Base-by-base conservation (phyloP, 1,140 invertebrate genomes). In the Monomorium pharaonis region DNA sequence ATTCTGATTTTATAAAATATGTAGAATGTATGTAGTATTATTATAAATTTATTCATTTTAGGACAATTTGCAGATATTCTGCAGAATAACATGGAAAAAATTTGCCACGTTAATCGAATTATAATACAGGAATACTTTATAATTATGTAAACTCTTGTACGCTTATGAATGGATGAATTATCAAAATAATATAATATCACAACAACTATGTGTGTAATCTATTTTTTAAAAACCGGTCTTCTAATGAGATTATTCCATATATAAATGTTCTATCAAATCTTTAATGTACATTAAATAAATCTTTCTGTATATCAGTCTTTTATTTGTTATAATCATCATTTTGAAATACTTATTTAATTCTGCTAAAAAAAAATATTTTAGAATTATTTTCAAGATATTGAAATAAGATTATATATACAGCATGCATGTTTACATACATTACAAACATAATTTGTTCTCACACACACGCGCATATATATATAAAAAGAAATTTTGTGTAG, bases 81-180 rank as follows among this genome's bases (percentile, higher is more conserved):
- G 30, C 33, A 18, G 2, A 80, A 30, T 69, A 42, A 80, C n/a
- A 21, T 78, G 76, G 14, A 42, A 69, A 51, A 80, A 69, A 54
- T 80, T 54, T 69, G 24, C 24, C 47, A 54, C 62, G 27, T 49
- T 81, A 81, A 72, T 70, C 78, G 54, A 24, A 70, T 81, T 70
- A 70, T 81, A 72, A 83, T 83, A 83, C 37, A 83, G 16, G 14
- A 70, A 58, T 83, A 74, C 78, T 83, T 83, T 83, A 47, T 74
- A 83, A 60, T 47, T 83, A 83, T 21, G 30, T 74, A 83, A 83
- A 72, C 60, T 77, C 74, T 84, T 84, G 74, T 76, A 84, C 56
- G 74, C 81, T 84, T 83, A 56, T 83, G 69, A 76, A 84, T 77
- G 81, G 44, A 84, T 62, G 72, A 76, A 84, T 84, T 30, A 84